Evolutionary conservation across 2,888 invertebrate species (phyloP).

Genomic region (Dicranocentrus wangi): DNA sequence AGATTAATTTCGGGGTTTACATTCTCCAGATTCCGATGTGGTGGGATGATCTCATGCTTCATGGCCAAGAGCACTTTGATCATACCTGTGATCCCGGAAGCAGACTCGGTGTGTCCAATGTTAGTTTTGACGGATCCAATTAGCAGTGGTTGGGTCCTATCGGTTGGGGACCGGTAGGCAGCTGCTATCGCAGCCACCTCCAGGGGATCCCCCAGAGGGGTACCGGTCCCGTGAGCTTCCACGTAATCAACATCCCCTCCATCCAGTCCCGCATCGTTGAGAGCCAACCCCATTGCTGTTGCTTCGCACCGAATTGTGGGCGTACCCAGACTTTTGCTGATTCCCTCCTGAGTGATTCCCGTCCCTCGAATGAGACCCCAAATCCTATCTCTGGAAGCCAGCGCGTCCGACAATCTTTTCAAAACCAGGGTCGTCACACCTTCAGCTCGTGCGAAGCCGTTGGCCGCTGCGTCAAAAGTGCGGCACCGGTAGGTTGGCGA

Average conservation of each 20-base stretch:
- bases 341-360: conserved; percentile 74
- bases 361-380: conserved; percentile 72
- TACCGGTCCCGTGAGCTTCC: conserved; percentile 45
- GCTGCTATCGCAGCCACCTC: conserved; percentile 41
- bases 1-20: conserved; percentile 39
- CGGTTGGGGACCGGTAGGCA: conserved; percentile 10
- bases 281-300: conserved; percentile 44
- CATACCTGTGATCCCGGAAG: conserved; percentile 44
- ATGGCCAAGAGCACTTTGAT: conserved; percentile 54
- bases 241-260: conserved; percentile 39
- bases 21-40: conserved; percentile 73
- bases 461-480: conserved; percentile 74
- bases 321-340: conserved; percentile 73
- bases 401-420: conserved; percentile 72
- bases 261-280: conserved; percentile 47
- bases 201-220: conserved; percentile 75
- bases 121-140: too few species aligned
- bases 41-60: conserved; percentile 72
- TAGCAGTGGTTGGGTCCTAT: conserved; percentile 10
- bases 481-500: conserved; percentile 69
- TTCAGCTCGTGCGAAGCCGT: conserved; percentile 75
- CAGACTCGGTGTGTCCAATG: conserved; percentile 58
- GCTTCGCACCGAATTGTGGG: conserved; percentile 51
- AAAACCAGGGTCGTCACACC: conserved; percentile 73
- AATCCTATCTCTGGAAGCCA: conserved; percentile 67